Evolutionary conservation across 2,113 vertebrate species (phyloP), one percentile per base, ranked within the genome.

Genomic region (Arvicanthis niloticus): DNA sequence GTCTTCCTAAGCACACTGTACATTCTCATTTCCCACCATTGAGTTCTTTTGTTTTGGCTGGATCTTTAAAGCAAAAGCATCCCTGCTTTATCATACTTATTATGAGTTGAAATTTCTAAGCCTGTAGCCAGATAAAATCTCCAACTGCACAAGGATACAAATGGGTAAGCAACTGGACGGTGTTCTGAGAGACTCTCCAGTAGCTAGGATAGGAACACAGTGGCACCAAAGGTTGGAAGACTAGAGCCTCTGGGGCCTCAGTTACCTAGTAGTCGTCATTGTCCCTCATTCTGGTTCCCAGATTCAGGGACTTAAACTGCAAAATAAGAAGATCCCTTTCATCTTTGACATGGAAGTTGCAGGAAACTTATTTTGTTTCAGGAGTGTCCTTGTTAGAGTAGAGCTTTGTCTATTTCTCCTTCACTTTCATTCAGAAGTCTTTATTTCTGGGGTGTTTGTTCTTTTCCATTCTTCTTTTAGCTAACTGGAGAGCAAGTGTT

Each of bases 251-350:
- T 31, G 8, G 37, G 51, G 3, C 42, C 60, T 77, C 89, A 87
- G 0, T n/a, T 88, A n/a, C 58, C 77, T 7, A 91, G 56, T 42
- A 73, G 22, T 15, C 87, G 22, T 42, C 72, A 73, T 42, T 45
- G 80, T 72, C 56, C 42, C 68, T 9, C 17, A 22, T 19, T 2
- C 51, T 45, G 56, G 6, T 16, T 15, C 24, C 89, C 58, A 65
- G 76, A 45, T 91, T 91, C 17, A 34, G 11, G 70, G 73, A 40
- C 73, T 85, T 93, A 92, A 40, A 22, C 60, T 93, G 13, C 3
- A 88, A 96, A 95, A 89, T 77, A 58, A 93, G 17, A 58, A 93
- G 22, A 22, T 81, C 60, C 34, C 53, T 88, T 94, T 95, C 31
- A 51, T 62, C 31, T 91, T 77, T 86, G 77, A 67, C 78, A 45